phyloP scores from a whole-genome alignment of 2,797 vertebrate genomes.

The Hoplostethus mediterraneus region DNA sequence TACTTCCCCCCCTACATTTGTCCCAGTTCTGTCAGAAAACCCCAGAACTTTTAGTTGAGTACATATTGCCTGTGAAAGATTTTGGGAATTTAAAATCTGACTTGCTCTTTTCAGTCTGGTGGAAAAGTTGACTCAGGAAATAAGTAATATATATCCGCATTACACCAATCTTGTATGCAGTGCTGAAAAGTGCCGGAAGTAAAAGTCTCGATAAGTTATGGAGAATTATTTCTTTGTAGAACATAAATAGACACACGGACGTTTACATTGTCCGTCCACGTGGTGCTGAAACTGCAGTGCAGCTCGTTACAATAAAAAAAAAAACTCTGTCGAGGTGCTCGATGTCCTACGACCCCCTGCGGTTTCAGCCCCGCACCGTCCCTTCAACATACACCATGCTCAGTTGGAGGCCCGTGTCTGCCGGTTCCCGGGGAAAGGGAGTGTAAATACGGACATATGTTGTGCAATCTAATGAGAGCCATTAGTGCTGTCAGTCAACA shows the following conservation, averaged over 20 bases:
- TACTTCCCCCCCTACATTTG: slow-evolving; percentile 26
- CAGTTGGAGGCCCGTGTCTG: slow-evolving; percentile 27
- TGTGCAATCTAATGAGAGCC: slow-evolving; percentile 25
- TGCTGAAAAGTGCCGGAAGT: slow-evolving; percentile 29
- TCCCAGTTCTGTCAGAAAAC: slow-evolving; percentile 64
- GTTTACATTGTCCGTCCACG: slow-evolving; percentile 12
- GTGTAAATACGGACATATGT: slow-evolving; percentile 26
- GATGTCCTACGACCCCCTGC: slow-evolving; percentile 29
- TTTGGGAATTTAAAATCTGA: slow-evolving; percentile 42
- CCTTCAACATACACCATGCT: slow-evolving; percentile 55
- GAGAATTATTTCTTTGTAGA: slow-evolving; percentile 27
- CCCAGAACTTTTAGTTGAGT: slow-evolving; percentile 49
- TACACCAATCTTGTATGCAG: slow-evolving; percentile 38
- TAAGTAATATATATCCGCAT: neutral
- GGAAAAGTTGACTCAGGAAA: slow-evolving; percentile 24
- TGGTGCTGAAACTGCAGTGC: neutral
- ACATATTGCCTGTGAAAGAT: slow-evolving; percentile 32
- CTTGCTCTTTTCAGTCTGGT: slow-evolving; percentile 41
- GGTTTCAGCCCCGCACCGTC: slow-evolving; percentile 34
- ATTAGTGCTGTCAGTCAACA: slow-evolving; percentile 58
- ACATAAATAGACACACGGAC: slow-evolving; percentile 17
- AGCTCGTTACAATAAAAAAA: slow-evolving; percentile 32
- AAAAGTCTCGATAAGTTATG: slow-evolving; percentile 30
- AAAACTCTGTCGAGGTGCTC: slow-evolving; percentile 2
- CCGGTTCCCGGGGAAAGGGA: slow-evolving; percentile 14